These are phyloP conservation scores for Micropterix aruncella DNA, from an alignment of 2,888 invertebrate genomes.

Conservation along the genomic window DNA sequence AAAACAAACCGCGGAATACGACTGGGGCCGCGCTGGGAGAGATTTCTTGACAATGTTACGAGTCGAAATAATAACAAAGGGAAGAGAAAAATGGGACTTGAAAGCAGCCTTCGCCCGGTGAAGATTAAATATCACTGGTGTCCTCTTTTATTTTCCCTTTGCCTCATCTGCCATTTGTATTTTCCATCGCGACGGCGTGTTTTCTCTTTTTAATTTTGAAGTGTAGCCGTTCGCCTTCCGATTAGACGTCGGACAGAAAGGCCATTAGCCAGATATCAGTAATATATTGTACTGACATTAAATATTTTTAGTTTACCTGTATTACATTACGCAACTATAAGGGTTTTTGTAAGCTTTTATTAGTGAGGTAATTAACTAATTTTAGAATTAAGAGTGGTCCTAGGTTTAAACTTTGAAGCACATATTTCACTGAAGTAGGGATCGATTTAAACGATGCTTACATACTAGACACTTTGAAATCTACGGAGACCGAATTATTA, in stretches of 20 bases:
- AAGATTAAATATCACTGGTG: background rate
- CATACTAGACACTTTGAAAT: too few species aligned
- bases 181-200: background rate
- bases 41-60: background rate
- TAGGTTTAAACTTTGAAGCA: too few species aligned
- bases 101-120: background rate
- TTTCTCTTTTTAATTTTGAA: background rate
- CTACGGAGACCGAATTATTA: too few species aligned
- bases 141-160: background rate
- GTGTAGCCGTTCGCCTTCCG: background rate
- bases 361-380: too few species aligned
- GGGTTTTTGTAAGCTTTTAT: too few species aligned
- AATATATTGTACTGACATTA: too few species aligned
- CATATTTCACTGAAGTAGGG: too few species aligned
- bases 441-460: too few species aligned
- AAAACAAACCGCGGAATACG: background rate
- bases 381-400: too few species aligned
- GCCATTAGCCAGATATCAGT: background rate
- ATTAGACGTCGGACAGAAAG: background rate
- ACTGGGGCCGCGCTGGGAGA: background rate
- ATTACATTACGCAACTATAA: too few species aligned
- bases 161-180: background rate
- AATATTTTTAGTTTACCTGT: too few species aligned
- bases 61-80: background rate
- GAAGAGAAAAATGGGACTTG: background rate